Evolutionary conservation across 1,140 invertebrate genomes (phyloP).

Genomic region (Achroia grisella): DNA sequence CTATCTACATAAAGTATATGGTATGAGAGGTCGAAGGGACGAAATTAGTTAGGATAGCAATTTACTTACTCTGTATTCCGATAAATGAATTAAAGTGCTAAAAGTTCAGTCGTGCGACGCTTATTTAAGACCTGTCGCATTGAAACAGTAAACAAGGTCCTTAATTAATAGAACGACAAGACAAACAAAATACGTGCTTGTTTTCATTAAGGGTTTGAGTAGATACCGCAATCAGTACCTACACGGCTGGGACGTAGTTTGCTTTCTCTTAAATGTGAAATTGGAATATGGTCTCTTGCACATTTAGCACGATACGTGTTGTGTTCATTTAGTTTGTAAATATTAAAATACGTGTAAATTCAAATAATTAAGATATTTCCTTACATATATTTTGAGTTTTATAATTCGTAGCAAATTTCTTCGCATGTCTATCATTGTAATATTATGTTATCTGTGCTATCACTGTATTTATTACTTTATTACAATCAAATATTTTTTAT

Average conservation of each 20-base stretch:
- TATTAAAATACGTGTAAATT: no score
- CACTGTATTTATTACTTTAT: no score
- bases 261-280: neutral
- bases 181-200: slow-evolving; percentile 34
- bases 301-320: no score
- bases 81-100: slow-evolving; percentile 35
- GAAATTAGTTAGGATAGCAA: slow-evolving; percentile 16
- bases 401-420: no score
- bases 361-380: no score
- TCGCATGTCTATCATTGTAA: no score
- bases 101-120: slow-evolving; percentile 28
- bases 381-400: no score
- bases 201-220: slow-evolving; percentile 19
- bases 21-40: neutral
- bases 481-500: no score
- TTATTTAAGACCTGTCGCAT: slow-evolving; percentile 29
- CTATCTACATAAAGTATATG: neutral
- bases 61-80: slow-evolving; percentile 17
- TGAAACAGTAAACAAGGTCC: slow-evolving; percentile 35
- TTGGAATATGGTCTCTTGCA: neutral
- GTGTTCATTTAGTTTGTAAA: no score
- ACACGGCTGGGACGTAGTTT: neutral
- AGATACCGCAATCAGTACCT: slow-evolving; percentile 15
- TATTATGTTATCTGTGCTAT: no score
- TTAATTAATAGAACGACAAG: slow-evolving; percentile 38